Evolutionary conservation across 2,888 invertebrate species (phyloP).

Genomic region (Drosophila infuscata): DNA sequence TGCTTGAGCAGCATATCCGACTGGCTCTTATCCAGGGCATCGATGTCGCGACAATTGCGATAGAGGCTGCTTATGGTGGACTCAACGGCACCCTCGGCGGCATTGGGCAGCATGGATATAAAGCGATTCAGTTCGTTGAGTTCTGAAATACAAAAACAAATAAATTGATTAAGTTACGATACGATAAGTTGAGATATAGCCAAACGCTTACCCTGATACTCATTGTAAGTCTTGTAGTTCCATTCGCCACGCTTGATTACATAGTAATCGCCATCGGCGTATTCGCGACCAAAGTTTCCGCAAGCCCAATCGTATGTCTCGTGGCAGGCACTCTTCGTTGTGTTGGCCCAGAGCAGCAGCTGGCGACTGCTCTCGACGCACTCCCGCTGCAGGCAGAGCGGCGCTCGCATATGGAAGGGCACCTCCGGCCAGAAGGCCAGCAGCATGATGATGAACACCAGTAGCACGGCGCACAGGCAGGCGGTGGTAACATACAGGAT

Average conservation of each 20-base stretch:
- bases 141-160: constrained; percentile 57
- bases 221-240: constrained; percentile 84
- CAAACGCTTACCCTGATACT: constrained; percentile 82
- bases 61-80: constrained; percentile 83
- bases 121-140: constrained; percentile 83
- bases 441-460: constrained; percentile 82
- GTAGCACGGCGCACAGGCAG: constrained; percentile 81
- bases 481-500: constrained; percentile 83
- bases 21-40: constrained; percentile 83
- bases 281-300: constrained; percentile 83
- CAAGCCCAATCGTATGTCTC: constrained; percentile 85
- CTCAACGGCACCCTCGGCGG: constrained; percentile 80
- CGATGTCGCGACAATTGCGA: constrained; percentile 83
- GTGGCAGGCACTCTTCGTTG: constrained; percentile 81
- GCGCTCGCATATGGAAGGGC: constrained; percentile 83
- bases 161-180: no score
- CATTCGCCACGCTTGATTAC: constrained; percentile 84
- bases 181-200: background rate
- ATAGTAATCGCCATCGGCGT: constrained; percentile 81
- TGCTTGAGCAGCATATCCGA: constrained; percentile 82
- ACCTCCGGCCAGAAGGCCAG: constrained; percentile 84
- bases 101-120: constrained; percentile 82
- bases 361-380: constrained; percentile 84
- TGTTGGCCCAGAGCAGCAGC: constrained; percentile 84
- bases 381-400: constrained; percentile 84